phyloP scores from a whole-genome alignment of 2,888 invertebrate species.

The Apotomis turbidana region DNA sequence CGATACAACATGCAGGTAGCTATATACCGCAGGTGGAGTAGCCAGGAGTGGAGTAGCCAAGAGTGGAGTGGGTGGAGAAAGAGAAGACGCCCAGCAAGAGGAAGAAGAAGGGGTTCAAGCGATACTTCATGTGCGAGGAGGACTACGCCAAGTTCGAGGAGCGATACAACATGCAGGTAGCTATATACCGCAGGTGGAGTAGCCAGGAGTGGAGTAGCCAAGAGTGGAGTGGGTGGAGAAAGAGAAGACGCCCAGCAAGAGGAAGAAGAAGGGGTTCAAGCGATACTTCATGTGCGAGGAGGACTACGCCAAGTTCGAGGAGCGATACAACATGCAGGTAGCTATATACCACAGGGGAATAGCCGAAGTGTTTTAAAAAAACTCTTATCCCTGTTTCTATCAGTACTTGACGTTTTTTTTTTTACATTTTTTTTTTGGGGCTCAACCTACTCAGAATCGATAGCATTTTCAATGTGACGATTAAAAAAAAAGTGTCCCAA shows the following conservation, averaged over 20 bases:
- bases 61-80: conserved; percentile 30
- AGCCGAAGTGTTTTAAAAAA: too few species aligned
- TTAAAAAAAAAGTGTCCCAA: too few species aligned
- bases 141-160: conserved; percentile 38
- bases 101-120: conserved; percentile 37
- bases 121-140: conserved; percentile 39
- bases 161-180: conserved; percentile 35
- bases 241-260: conserved; percentile 9
- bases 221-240: conserved; percentile 14
- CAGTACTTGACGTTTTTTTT: too few species aligned
- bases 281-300: conserved; percentile 39
- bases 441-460: too few species aligned
- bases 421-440: too few species aligned
- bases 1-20: too few species aligned
- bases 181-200: not conserved
- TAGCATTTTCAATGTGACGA: too few species aligned
- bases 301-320: conserved; percentile 36
- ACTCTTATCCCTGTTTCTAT: too few species aligned
- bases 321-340: conserved; percentile 38
- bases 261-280: conserved; percentile 37
- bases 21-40: too few species aligned
- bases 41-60: too few species aligned
- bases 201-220: conserved; percentile 2
- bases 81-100: conserved; percentile 15
- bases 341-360: not conserved